Conservation (phyloP, 1,140 invertebrate species). For the Wasmannia auropunctata region DNA sequence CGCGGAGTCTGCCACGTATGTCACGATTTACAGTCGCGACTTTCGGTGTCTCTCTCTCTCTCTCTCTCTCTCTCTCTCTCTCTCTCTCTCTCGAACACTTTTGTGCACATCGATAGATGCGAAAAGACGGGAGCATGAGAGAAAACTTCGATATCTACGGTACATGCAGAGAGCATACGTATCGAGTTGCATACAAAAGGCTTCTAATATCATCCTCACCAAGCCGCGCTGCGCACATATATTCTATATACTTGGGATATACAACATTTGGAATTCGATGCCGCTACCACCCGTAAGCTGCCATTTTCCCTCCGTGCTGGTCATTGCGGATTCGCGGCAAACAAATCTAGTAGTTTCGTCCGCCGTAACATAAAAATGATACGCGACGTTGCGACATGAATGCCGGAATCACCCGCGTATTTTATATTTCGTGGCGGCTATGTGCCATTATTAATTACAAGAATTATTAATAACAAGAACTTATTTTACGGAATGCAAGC, state of each 20-base stretch:
- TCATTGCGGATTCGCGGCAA: conserved; percentile 41
- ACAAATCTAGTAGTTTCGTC: conserved; percentile 25
- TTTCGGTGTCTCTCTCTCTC: neutral
- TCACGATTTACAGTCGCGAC: conserved; percentile 57
- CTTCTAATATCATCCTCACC: conserved; percentile 74
- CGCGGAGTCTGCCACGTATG: conserved; percentile 21
- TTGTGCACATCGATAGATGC: neutral
- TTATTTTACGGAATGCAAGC: neutral
- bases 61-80: neutral
- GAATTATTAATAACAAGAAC: too few relatives aligned
- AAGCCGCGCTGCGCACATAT: neutral
- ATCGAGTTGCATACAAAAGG: conserved; percentile 78
- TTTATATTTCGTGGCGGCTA: neutral
- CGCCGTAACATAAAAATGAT: conserved; percentile 55
- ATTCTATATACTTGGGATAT: neutral
- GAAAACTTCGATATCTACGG: conserved; percentile 58
- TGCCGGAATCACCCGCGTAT: conserved; percentile 17
- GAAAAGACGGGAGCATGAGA: conserved; percentile 37
- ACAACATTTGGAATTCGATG: conserved; percentile 53
- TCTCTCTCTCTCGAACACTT: neutral
- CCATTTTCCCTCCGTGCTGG: conserved; percentile 47
- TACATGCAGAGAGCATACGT: conserved; percentile 40
- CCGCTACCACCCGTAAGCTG: conserved; percentile 28
- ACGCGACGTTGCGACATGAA: conserved; percentile 23
- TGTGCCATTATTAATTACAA: neutral